Conservation (phyloP, 2,888 invertebrate species). For the Prenolepis imparis region DNA sequence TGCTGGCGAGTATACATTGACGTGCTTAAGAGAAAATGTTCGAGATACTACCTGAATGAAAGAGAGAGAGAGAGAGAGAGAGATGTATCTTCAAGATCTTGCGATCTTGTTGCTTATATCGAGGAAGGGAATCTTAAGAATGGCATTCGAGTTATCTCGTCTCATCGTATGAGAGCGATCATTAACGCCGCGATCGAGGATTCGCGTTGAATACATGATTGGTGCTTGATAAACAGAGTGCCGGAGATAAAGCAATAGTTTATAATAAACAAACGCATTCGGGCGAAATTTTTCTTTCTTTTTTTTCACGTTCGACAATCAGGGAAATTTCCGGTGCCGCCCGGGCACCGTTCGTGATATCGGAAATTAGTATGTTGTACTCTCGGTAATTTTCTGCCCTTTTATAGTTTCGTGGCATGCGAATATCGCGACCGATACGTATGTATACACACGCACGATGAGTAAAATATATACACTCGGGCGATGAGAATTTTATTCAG, state of each 20-base stretch:
- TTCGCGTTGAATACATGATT: slow-evolving; percentile 4
- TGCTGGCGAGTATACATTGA: slow-evolving; percentile 46
- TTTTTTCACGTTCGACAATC: slow-evolving; percentile 49
- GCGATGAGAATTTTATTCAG: slow-evolving; percentile 70
- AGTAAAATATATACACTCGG: slow-evolving; percentile 37
- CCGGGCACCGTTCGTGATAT: slow-evolving; percentile 54
- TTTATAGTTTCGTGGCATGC: slow-evolving; percentile 70
- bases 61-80: neutral
- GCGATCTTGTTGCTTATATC: slow-evolving; percentile 32
- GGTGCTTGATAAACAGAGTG: neutral
- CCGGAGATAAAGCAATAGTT: slow-evolving; percentile 12
- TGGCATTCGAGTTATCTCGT: slow-evolving; percentile 17
- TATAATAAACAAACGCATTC: slow-evolving; percentile 21
- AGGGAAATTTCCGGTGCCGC: slow-evolving; percentile 40
- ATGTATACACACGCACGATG: neutral
- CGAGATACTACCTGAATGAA: slow-evolving; percentile 16
- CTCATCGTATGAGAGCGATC: slow-evolving; percentile 18
- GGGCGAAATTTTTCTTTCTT: slow-evolving; percentile 3
- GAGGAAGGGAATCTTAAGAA: slow-evolving; percentile 39
- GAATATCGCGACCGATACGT: slow-evolving; percentile 47
- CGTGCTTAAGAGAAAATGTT: slow-evolving; percentile 49
- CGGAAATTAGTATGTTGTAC: slow-evolving; percentile 63
- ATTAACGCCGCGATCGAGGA: slow-evolving; percentile 15
- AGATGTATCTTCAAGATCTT: slow-evolving; percentile 49
- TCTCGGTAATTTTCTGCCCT: slow-evolving; percentile 67